These are phyloP conservation scores for Tetraodon nigroviridis DNA, from an alignment of 2,113 vertebrate genomes.

Conservation along the genomic window DNA sequence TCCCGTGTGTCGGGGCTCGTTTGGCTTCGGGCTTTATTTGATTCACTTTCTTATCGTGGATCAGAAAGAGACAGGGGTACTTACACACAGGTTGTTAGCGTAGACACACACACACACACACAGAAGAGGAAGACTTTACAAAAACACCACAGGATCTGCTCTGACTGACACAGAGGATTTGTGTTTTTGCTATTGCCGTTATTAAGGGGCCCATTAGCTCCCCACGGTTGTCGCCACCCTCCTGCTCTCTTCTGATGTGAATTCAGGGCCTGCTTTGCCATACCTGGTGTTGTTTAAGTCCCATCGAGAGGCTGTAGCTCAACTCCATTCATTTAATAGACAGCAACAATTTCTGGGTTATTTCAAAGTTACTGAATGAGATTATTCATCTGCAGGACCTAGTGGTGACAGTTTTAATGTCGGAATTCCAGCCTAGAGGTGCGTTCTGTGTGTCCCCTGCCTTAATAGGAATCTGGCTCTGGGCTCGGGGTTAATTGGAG, in stretches of 20 bases:
- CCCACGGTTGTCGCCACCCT: slow-evolving; percentile 41
- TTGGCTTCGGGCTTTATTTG: slow-evolving; percentile 19
- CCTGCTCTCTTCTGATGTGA: slow-evolving; percentile 50
- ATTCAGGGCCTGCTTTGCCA: slow-evolving; percentile 46
- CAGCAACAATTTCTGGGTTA: slow-evolving; percentile 1
- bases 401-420: no score
- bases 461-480: slow-evolving; percentile 3
- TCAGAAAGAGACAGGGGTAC: slow-evolving; percentile 31
- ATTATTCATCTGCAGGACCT: no score
- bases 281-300: slow-evolving; percentile 67
- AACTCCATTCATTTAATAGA: slow-evolving; percentile 70
- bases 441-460: neutral
- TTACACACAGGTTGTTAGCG: slow-evolving; percentile 7
- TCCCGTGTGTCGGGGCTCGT: slow-evolving; percentile 18
- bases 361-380: no score
- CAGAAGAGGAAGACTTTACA: slow-evolving; percentile 24
- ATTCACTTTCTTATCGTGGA: neutral
- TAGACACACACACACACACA: slow-evolving; percentile 8
- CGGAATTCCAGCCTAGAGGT: no score
- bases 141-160: no score
- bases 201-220: slow-evolving; percentile 39
- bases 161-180: no score
- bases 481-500: no score
- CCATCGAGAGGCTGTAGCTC: slow-evolving; percentile 65
- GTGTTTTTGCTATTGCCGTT: neutral